Evolutionary conservation across 2,797 vertebrate genomes (phyloP).

Genomic region (Sebastes minor): DNA sequence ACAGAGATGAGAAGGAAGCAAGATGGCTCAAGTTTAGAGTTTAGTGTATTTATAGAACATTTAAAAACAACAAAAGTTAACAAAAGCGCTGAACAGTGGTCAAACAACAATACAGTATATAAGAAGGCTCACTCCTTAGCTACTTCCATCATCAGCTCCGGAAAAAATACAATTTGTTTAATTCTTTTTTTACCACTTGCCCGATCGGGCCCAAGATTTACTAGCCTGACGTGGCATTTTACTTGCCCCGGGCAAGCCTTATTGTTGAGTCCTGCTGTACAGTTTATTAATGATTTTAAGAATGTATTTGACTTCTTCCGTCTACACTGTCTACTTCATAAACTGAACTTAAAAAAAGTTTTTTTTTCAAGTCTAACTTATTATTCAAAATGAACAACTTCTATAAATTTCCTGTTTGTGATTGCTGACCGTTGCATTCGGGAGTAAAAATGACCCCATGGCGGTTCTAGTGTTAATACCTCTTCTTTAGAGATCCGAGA

Average conservation of each 20-base stretch:
- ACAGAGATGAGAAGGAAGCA: no score
- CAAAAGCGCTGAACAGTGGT: no score
- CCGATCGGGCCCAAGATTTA: no score
- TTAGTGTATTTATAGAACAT: no score
- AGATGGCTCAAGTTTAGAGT: no score
- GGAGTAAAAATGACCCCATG: neutral
- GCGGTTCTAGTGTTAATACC: neutral
- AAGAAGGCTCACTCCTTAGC: no score
- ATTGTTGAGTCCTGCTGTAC: neutral
- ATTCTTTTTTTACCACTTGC: no score
- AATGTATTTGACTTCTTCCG: neutral
- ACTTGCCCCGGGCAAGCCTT: neutral
- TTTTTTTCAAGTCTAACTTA: neutral
- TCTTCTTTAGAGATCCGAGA: conserved; percentile 8
- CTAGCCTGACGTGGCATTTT: neutral
- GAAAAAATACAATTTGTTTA: no score
- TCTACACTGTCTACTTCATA: neutral
- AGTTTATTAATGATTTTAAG: no score
- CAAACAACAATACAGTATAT: no score
- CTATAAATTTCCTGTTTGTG: neutral
- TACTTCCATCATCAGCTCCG: no score
- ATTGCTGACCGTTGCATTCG: neutral
- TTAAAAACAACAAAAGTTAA: no score
- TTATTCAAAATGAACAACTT: neutral
- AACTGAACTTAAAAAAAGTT: neutral